Percentiles rank a stretch among this genome's conserved stretches.
Conservation (phyloP, 2,888 invertebrate species). For the Agrochola macilenta region DNA sequence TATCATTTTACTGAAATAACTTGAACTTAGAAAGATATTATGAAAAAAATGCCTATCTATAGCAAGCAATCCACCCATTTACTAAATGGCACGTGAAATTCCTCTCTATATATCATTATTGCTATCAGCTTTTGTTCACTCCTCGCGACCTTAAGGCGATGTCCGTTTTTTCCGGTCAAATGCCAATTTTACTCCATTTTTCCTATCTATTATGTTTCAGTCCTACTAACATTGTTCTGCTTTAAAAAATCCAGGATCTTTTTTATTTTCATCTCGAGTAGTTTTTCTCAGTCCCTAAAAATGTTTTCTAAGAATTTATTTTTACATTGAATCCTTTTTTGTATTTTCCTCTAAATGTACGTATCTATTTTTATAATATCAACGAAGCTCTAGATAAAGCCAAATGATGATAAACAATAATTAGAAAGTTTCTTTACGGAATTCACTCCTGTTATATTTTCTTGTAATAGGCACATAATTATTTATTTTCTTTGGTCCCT, state of each 20-base stretch:
- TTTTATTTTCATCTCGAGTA: slow-evolving; percentile 7
- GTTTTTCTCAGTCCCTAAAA: slow-evolving; percentile 31
- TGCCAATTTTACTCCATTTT: slow-evolving; percentile 45
- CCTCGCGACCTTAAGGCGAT: slow-evolving; percentile 44
- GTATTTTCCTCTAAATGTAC: no score
- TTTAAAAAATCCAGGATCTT: slow-evolving; percentile 22
- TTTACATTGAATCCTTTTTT: slow-evolving; percentile 26
- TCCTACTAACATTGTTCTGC: slow-evolving; percentile 29
- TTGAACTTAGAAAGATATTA: slow-evolving; percentile 19
- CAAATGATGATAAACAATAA: background rate
- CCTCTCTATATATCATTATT: slow-evolving; percentile 61
- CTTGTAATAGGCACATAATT: background rate
- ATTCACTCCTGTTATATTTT: background rate
- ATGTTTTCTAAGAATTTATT: background rate
- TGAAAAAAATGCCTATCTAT: slow-evolving; percentile 32
- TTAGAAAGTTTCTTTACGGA: background rate
- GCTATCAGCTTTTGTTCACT: slow-evolving; percentile 62
- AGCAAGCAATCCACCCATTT: slow-evolving; percentile 47
- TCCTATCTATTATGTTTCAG: slow-evolving; percentile 53
- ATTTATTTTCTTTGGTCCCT: background rate
- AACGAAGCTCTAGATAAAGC: background rate
- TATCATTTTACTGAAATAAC: background rate
- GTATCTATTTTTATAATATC: background rate
- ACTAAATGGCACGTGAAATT: slow-evolving; percentile 61
- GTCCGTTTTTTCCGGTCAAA: slow-evolving; percentile 53